Base-by-base conservation (phyloP, 2,797 vertebrate species). In the Limosa lapponica region DNA sequence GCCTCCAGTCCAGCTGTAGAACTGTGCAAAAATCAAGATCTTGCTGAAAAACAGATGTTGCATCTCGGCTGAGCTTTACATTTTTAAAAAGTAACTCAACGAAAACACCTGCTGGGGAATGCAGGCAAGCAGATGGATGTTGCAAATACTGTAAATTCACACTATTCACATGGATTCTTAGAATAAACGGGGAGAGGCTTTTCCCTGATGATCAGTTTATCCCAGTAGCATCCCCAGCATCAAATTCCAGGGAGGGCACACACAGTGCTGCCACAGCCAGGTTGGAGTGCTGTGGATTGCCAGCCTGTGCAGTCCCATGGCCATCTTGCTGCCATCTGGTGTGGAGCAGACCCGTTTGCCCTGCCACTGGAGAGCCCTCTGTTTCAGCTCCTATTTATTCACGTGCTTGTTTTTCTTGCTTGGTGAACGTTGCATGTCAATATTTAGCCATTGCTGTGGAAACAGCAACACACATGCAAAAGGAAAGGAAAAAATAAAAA, bases 41-140 rank as follows among this genome's bases (percentile, higher is more conserved):
- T 94, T 93, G 64, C 92, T 96, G 96, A 95, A 95, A 97, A 97
- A 58, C 93, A 98, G 94, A 97, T 97, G 97, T 75, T 96, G 87
- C 87, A 87, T 95, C 95, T 97, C 78, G 62, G 84, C 92, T 95
- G 92, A 96, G 94, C 89, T 96, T 96, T 96, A 57, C 11, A 34
- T 87, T 73, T 89, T 86, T 78, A 44, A 48, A 73, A 93, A 67
- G 41, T 69, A 90, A 81, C 57, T 44, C 52, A 65, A 10, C 37
- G 37, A 83, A 92, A 94, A 89, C 90, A 93, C 67, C 93, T 96
- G 92, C 81, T 93, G 48, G 90, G 73, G 43, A 81, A 81, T 30
- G 74, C 44, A 89, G 25, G 64, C 62, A 65, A 90, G 32, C 0
- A 5, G 32, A 71, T 19, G 62, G 85, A 80, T 39, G 49, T 27